A percentile compares a stretch with the other conserved stretches of the same genome.
Conservation (phyloP, 35 echinoderm and acorn worm species). For the Heliocidaris erythrogramma region DNA sequence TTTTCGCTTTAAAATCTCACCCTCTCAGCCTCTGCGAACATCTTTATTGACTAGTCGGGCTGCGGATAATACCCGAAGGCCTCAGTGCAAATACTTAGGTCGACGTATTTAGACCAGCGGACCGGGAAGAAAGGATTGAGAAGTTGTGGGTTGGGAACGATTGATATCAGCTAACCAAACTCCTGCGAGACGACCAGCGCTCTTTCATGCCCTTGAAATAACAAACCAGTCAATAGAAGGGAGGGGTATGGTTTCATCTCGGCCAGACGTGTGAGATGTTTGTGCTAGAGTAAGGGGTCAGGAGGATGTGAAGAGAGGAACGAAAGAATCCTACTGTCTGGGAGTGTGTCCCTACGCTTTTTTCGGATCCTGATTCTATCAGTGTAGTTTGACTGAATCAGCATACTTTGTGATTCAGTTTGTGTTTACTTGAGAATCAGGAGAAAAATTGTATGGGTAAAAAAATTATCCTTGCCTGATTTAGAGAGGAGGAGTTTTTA, state of each 20-base stretch:
- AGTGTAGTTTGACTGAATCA: too few relatives aligned
- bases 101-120: neutral
- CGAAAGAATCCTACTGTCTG: too few relatives aligned
- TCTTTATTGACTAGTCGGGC: neutral
- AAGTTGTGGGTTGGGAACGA: neutral
- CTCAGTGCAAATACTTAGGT: neutral
- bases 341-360: too few relatives aligned
- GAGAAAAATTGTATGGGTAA: too few relatives aligned
- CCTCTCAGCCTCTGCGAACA: neutral
- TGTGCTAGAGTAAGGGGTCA: too few relatives aligned
- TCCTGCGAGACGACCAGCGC: neutral
- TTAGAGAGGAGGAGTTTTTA: too few relatives aligned
- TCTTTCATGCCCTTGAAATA: neutral
- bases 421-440: too few relatives aligned
- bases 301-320: too few relatives aligned
- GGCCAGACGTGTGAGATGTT: neutral
- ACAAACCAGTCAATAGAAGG: neutral
- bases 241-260: neutral
- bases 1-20: neutral
- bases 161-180: conserved; percentile 35
- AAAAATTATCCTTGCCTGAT: too few relatives aligned
- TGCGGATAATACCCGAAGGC: neutral
- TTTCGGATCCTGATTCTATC: too few relatives aligned
- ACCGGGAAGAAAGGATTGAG: neutral
- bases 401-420: too few relatives aligned